Percentiles rank a stretch among this genome's conserved stretches.
Conservation (phyloP, 2,888 invertebrate species). For the Brachyptera risi region DNA sequence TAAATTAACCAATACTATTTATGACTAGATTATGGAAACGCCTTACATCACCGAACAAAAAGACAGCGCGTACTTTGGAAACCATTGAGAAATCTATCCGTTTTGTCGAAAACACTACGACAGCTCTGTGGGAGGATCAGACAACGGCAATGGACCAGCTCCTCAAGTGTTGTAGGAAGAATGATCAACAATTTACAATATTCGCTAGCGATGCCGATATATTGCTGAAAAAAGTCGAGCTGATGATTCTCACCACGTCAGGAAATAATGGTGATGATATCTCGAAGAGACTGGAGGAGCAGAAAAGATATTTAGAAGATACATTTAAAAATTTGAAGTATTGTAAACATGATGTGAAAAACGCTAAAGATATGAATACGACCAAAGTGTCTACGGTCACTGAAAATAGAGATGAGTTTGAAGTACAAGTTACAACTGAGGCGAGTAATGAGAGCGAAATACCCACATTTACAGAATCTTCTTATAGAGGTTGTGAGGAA, state of each 20-base stretch:
- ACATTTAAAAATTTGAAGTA: constrained; percentile 27
- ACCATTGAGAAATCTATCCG: constrained; percentile 40
- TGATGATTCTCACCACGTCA: constrained; percentile 33
- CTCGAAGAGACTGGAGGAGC: constrained; percentile 34
- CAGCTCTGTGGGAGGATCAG: constrained; percentile 37
- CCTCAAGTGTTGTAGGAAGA: constrained; percentile 39
- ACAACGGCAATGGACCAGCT: constrained; percentile 32
- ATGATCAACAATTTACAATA: constrained; percentile 40
- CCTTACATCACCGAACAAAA: constrained; percentile 38
- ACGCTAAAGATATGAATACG: too few species aligned
- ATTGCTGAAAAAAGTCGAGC: constrained; percentile 41
- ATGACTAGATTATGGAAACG: constrained; percentile 38
- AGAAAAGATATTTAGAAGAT: constrained; percentile 32
- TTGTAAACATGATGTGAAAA: too few species aligned
- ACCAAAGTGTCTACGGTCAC: too few species aligned
- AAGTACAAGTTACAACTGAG: too few species aligned
- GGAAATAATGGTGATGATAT: constrained; percentile 17
- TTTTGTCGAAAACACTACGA: constrained; percentile 41
- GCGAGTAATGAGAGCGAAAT: too few species aligned
- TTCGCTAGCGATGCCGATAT: constrained; percentile 42
- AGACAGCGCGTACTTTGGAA: constrained; percentile 40
- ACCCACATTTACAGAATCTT: too few species aligned
- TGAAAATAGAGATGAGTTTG: too few species aligned
- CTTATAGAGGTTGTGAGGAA: constrained; percentile 46
- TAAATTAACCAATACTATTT: constrained; percentile 1